These are phyloP conservation scores for Ochotona curzoniae DNA, from an alignment of 2,113 vertebrate genomes.

Conservation along the genomic window DNA sequence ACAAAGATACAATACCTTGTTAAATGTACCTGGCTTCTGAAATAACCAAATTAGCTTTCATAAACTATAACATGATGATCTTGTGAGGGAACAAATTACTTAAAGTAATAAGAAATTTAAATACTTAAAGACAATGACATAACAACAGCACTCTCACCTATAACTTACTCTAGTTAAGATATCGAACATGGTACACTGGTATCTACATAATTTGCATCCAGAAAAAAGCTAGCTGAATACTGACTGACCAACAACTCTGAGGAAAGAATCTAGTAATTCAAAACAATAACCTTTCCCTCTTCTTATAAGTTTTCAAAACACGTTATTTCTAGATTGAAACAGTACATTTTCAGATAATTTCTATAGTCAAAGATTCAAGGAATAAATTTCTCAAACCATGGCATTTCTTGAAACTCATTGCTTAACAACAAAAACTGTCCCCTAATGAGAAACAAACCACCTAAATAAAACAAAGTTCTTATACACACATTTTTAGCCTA, in stretches of 20 bases:
- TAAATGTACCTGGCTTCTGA: background rate
- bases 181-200: background rate
- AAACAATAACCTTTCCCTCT: background rate
- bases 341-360: slow-evolving; percentile 5
- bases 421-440: background rate
- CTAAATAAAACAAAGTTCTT: background rate
- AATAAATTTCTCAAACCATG: background rate
- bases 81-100: background rate
- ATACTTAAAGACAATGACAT: background rate
- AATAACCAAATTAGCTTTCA: background rate
- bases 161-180: background rate
- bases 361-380: background rate
- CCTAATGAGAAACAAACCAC: background rate
- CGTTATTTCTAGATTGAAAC: background rate
- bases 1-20: background rate
- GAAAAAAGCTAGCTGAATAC: background rate
- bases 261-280: background rate
- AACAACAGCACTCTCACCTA: background rate
- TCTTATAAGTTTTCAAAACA: background rate
- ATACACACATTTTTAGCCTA: background rate
- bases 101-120: background rate
- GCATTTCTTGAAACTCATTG: background rate
- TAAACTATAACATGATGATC: background rate
- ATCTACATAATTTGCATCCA: background rate
- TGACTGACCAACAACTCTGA: background rate